Conservation (phyloP, 2,888 invertebrate species). For the Bhutanitis thaidina region DNA sequence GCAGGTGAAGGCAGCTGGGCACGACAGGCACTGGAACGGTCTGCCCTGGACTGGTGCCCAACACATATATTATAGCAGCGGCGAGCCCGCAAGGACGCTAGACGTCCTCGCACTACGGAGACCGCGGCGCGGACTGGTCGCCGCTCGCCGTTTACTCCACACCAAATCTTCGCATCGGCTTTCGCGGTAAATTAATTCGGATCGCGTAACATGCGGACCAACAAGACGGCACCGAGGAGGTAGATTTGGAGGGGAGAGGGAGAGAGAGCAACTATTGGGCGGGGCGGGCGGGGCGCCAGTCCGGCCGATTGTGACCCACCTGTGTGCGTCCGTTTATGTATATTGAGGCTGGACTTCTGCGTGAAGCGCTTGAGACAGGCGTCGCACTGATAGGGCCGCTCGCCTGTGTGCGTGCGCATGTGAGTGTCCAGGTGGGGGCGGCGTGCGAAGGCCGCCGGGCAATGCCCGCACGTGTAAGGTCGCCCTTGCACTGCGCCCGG, state of each 20-base stretch:
- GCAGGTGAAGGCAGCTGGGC: slow-evolving; percentile 80
- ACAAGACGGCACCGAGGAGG: background rate
- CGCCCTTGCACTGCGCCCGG: slow-evolving; percentile 77
- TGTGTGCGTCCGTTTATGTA: slow-evolving; percentile 89
- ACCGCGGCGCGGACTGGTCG: slow-evolving; percentile 72
- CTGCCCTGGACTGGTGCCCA: slow-evolving; percentile 80
- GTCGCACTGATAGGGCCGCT: slow-evolving; percentile 84
- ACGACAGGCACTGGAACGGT: slow-evolving; percentile 81
- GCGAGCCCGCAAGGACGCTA: slow-evolving; percentile 67
- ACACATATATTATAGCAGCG: slow-evolving; percentile 77
- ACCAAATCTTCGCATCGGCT: slow-evolving; percentile 43
- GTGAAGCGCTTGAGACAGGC: slow-evolving; percentile 89
- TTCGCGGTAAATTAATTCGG: slow-evolving; percentile 14
- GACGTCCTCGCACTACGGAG: slow-evolving; percentile 69
- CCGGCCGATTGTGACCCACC: slow-evolving; percentile 77
- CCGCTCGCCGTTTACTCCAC: slow-evolving; percentile 63
- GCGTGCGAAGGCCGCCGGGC: slow-evolving; percentile 73
- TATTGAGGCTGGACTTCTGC: slow-evolving; percentile 90
- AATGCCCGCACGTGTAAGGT: slow-evolving; percentile 68
- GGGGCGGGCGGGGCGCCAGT: slow-evolving; percentile 69
- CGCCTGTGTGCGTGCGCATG: slow-evolving; percentile 81
- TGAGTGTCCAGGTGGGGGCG: slow-evolving; percentile 76
- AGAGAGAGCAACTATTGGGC: slow-evolving; percentile 28
- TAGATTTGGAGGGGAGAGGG: slow-evolving; percentile 40
- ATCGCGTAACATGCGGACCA: slow-evolving; percentile 2